Evolutionary conservation across 2,113 vertebrate species (phyloP).

Genomic region (Kryptolebias marmoratus): DNA sequence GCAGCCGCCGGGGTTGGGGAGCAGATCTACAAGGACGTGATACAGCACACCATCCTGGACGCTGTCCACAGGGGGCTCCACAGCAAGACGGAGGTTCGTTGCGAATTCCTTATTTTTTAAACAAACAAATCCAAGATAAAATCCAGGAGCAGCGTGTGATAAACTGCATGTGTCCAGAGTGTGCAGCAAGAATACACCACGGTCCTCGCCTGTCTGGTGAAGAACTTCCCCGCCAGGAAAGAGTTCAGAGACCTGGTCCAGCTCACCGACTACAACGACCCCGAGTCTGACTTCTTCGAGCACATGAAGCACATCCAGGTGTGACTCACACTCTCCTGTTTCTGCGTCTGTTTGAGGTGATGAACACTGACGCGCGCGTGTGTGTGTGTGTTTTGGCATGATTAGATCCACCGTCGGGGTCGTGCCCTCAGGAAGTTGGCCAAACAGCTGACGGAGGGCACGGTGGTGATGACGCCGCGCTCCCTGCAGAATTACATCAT

Average conservation of each 20-base stretch:
- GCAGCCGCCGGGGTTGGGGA: slow-evolving; percentile 79
- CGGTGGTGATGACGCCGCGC: slow-evolving; percentile 84
- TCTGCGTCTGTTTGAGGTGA: no score
- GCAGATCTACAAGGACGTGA: slow-evolving; percentile 86
- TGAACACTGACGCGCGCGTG: no score
- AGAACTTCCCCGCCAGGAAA: slow-evolving; percentile 83
- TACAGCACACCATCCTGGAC: slow-evolving; percentile 88
- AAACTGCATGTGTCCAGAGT: slow-evolving; percentile 63
- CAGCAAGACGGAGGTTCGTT: slow-evolving; percentile 88
- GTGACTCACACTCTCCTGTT: background rate
- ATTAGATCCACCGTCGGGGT: slow-evolving; percentile 91
- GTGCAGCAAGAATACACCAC: slow-evolving; percentile 93
- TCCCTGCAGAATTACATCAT: slow-evolving; percentile 95
- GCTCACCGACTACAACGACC: slow-evolving; percentile 90
- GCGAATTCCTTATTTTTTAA: background rate
- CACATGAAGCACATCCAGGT: slow-evolving; percentile 99
- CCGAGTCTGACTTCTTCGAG: slow-evolving; percentile 96
- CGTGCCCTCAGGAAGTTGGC: slow-evolving; percentile 92
- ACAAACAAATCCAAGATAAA: no score
- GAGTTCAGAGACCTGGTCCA: slow-evolving; percentile 95
- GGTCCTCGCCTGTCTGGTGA: slow-evolving; percentile 91
- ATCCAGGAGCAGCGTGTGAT: no score
- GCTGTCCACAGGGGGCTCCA: slow-evolving; percentile 88
- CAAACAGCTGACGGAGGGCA: slow-evolving; percentile 89
- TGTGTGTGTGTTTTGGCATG: background rate